Evolutionary conservation across 2,797 vertebrate species (phyloP).

Genomic region (Gallinago stenura): DNA sequence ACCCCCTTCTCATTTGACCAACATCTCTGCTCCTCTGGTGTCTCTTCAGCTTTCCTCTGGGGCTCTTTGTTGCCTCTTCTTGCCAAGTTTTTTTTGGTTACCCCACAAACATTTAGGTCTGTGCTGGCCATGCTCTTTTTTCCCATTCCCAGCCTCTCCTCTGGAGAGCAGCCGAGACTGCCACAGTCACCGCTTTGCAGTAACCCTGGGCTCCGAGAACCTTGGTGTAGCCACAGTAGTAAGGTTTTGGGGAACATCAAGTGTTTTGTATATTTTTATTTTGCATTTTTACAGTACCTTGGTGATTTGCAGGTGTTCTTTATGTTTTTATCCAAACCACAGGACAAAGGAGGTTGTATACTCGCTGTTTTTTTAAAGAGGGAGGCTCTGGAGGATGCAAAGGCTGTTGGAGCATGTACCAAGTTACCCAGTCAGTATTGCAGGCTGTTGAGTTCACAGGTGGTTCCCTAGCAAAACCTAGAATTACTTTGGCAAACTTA

Average conservation of each 20-base stretch:
- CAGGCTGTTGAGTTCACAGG: neutral
- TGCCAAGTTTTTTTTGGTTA: neutral
- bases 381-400: rapidly evolving
- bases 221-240: neutral
- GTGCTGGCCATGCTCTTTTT: neutral
- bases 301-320: neutral
- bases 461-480: neutral
- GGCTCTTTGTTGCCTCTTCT: neutral
- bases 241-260: neutral
- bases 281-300: neutral
- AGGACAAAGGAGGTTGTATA: neutral
- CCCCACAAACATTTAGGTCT: neutral
- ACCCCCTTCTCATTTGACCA: neutral
- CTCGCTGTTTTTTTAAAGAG: neutral
- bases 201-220: neutral
- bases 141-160: neutral
- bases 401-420: neutral
- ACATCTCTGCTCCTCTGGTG: neutral
- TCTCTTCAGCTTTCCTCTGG: neutral
- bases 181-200: neutral
- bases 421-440: rapidly evolving
- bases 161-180: neutral
- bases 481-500: neutral
- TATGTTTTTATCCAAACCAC: neutral
- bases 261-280: neutral